Conservation (phyloP, 1,140 invertebrate genomes). For the Ips typographus region DNA sequence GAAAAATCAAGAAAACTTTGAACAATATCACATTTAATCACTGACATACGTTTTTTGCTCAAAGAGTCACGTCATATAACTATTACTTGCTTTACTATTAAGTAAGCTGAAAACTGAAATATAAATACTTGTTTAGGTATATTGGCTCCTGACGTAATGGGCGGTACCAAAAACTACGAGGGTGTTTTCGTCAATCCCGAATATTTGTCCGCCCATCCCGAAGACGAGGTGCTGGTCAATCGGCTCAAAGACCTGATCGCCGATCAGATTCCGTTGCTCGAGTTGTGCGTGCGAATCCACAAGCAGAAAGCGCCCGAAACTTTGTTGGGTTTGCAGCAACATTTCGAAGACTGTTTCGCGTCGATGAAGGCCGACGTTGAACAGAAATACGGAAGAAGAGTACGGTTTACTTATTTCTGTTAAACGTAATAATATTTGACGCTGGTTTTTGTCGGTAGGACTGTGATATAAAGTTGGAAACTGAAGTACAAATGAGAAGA, state of each 20-base stretch:
- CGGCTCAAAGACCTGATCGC: conserved; percentile 79
- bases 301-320: conserved; percentile 63
- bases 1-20: too few relatives aligned
- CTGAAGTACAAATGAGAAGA: conserved; percentile 58
- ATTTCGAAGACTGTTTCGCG: conserved; percentile 74
- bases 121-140: conserved; percentile 56
- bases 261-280: conserved; percentile 77
- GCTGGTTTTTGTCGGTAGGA: conserved; percentile 51
- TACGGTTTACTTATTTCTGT: conserved; percentile 7
- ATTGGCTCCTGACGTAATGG: conserved; percentile 89
- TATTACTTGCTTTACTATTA: too few relatives aligned
- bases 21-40: too few relatives aligned
- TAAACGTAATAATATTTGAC: conserved; percentile 16
- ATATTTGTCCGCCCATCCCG: conserved; percentile 69
- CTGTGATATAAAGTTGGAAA: conserved; percentile 62
- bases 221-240: conserved; percentile 66
- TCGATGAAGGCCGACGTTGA: conserved; percentile 76
- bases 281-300: conserved; percentile 72
- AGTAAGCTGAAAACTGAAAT: neutral
- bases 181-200: conserved; percentile 78
- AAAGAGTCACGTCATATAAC: too few relatives aligned
- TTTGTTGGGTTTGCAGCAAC: conserved; percentile 74
- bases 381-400: conserved; percentile 71
- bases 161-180: conserved; percentile 89
- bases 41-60: too few relatives aligned